Evolutionary conservation across 2,888 invertebrate genomes (phyloP).

Genomic region (Volucella inanis): DNA sequence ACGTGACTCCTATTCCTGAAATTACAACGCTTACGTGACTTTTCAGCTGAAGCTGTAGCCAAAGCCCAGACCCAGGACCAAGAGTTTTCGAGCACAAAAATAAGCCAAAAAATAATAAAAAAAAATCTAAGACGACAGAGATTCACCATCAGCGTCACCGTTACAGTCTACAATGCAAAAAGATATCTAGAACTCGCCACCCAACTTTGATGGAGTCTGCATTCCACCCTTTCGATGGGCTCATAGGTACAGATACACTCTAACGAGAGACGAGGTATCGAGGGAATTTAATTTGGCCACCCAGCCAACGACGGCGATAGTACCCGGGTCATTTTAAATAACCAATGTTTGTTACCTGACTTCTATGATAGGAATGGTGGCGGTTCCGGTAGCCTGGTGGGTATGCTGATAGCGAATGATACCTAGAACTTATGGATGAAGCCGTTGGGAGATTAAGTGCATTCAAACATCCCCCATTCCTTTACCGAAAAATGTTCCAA

Average conservation of each 20-base stretch:
- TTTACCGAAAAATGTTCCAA: constrained; percentile 8
- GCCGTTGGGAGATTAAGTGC: constrained; percentile 51
- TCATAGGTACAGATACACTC: constrained; percentile 5
- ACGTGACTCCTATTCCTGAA: constrained; percentile 55
- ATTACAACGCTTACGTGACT: constrained; percentile 64
- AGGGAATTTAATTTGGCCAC: constrained; percentile 44
- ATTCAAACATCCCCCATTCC: constrained; percentile 1
- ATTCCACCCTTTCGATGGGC: neutral
- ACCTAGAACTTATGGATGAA: constrained; percentile 42
- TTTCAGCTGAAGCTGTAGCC: constrained; percentile 13
- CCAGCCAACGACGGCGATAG: neutral
- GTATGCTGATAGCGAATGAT: neutral
- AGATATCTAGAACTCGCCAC: neutral
- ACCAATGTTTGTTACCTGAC: constrained; percentile 45
- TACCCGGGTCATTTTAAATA: constrained; percentile 32
- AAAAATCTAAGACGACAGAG: constrained; percentile 21
- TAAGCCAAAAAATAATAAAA: neutral
- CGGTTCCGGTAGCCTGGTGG: neutral
- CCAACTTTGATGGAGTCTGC: neutral
- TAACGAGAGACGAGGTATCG: constrained; percentile 6
- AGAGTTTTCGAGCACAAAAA: too few species aligned
- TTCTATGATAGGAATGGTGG: neutral
- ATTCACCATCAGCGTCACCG: constrained; percentile 32
- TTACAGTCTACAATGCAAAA: neutral
- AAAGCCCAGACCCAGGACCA: too few species aligned